These are phyloP conservation scores for Polia nebulosa DNA, from an alignment of 2,888 invertebrate species.

Conservation along the genomic window DNA sequence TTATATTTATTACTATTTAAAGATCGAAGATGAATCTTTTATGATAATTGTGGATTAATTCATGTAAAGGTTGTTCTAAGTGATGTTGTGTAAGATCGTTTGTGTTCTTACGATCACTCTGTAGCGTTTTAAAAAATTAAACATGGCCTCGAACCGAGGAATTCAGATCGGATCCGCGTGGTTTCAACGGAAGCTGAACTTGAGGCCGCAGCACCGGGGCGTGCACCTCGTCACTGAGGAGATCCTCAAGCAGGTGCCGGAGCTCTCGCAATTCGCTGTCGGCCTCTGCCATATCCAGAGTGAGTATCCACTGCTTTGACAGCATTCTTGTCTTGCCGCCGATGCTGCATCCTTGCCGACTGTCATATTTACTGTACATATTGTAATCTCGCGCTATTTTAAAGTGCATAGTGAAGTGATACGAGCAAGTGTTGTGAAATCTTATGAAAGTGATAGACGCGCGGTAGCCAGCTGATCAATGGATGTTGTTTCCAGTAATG, in stretches of 20 bases:
- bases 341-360: slow-evolving; percentile 81
- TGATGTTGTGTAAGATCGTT: slow-evolving; percentile 91
- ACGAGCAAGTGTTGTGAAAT: slow-evolving; percentile 57
- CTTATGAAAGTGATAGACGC: slow-evolving; percentile 48
- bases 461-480: slow-evolving; percentile 79
- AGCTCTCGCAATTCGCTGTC: slow-evolving; percentile 98
- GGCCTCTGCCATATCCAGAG: slow-evolving; percentile 99
- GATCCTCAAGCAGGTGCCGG: slow-evolving; percentile 98
- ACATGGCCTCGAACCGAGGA: slow-evolving; percentile 97
- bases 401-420: slow-evolving; percentile 64
- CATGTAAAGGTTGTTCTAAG: slow-evolving; percentile 90
- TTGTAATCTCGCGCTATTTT: slow-evolving; percentile 71
- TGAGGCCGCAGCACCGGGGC: slow-evolving; percentile 98
- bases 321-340: slow-evolving; percentile 80
- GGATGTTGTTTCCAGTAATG: slow-evolving; percentile 94
- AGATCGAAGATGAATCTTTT: slow-evolving; percentile 92
- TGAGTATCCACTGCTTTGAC: slow-evolving; percentile 91
- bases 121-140: slow-evolving; percentile 91
- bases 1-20: slow-evolving; percentile 89
- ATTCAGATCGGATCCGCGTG: slow-evolving; percentile 99
- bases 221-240: slow-evolving; percentile 99
- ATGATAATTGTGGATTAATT: slow-evolving; percentile 93
- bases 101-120: slow-evolving; percentile 89
- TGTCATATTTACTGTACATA: slow-evolving; percentile 80
- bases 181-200: slow-evolving; percentile 99